Percentiles rank a stretch among this genome's conserved stretches.
These are phyloP conservation scores for Andrena dorsata DNA, from an alignment of 2,888 invertebrate species.

Conservation along the genomic window DNA sequence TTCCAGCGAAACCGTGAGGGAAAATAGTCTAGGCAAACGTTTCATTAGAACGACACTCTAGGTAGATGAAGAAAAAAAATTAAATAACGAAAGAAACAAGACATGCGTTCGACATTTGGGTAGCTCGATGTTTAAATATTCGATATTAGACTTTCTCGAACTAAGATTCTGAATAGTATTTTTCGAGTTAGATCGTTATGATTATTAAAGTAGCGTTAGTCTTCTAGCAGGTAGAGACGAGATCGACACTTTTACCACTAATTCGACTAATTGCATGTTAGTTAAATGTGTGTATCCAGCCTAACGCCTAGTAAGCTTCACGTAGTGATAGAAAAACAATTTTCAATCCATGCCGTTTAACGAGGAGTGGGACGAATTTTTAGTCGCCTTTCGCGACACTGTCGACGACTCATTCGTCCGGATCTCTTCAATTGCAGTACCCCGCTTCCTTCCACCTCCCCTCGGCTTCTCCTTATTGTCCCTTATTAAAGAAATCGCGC, in stretches of 20 bases:
- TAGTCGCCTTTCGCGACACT: background rate
- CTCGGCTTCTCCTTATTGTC: conserved; percentile 39
- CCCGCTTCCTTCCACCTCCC: conserved; percentile 5
- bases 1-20: conserved; percentile 27
- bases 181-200: conserved; percentile 73
- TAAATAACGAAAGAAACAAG: conserved; percentile 9
- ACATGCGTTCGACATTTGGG: conserved; percentile 34
- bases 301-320: conserved; percentile 71
- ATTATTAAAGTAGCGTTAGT: conserved; percentile 73
- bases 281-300: conserved; percentile 65
- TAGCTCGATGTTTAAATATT: conserved; percentile 35
- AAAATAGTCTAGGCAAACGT: conserved; percentile 48
- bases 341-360: conserved; percentile 26
- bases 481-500: conserved; percentile 44
- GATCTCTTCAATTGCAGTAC: conserved; percentile 4
- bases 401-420: background rate
- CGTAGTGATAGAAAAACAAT: conserved; percentile 48
- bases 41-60: conserved; percentile 24
- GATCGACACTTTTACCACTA: conserved; percentile 50
- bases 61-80: background rate
- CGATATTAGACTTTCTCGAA: conserved; percentile 54
- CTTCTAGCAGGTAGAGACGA: conserved; percentile 58
- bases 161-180: conserved; percentile 78
- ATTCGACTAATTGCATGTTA: conserved; percentile 75
- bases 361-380: conserved; percentile 27